Conservation (phyloP, 2,113 vertebrate species). For the Trogon melanurus region DNA sequence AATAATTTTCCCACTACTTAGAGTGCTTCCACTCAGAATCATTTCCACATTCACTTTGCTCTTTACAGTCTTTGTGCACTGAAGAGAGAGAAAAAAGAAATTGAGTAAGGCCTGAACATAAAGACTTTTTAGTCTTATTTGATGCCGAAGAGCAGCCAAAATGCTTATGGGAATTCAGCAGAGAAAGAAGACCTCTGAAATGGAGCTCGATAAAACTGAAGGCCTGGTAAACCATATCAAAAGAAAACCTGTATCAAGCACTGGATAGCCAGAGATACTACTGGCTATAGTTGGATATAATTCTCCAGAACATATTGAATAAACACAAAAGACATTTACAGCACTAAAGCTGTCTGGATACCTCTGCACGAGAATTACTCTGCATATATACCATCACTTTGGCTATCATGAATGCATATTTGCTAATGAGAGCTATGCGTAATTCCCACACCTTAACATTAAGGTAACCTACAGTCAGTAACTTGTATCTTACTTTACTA, state of each 20-base stretch:
- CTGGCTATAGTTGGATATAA: not conserved
- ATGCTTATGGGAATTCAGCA: not conserved
- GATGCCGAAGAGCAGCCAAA: not conserved
- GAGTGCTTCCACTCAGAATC: not conserved
- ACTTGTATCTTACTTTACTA: not conserved
- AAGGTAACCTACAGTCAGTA: not conserved
- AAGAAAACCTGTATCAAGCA: not conserved
- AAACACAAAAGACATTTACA: conserved; percentile 44
- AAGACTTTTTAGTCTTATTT: not conserved
- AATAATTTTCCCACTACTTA: not conserved
- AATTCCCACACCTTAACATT: conserved; percentile 4
- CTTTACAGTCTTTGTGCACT: not conserved
- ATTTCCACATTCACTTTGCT: not conserved
- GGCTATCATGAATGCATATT: not conserved
- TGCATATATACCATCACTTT: conserved; percentile 11
- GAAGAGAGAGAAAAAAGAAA: conserved; percentile 17
- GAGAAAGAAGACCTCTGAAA: not conserved
- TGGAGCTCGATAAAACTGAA: not conserved
- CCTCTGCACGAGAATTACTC: conserved; percentile 28
- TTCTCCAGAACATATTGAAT: conserved; percentile 7
- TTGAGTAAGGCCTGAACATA: not conserved
- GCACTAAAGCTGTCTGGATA: conserved; percentile 44
- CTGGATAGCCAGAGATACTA: not conserved
- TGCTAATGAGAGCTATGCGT: not conserved
- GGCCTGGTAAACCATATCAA: not conserved